Evolutionary conservation across 2,888 invertebrate species (phyloP).

Genomic region (Dicyrtoma fusca): DNA sequence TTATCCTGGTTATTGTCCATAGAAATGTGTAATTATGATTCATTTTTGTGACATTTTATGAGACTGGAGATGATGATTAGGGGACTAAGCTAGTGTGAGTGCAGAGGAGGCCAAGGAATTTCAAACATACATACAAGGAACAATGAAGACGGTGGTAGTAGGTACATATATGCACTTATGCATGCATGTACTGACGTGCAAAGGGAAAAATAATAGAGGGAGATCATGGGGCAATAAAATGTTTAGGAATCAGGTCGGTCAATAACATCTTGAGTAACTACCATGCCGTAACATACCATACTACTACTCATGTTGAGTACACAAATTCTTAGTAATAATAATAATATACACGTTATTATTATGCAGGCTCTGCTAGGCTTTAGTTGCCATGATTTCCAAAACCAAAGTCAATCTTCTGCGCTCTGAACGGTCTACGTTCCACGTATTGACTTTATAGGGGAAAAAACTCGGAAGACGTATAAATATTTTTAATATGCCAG

Average conservation of each 20-base stretch:
- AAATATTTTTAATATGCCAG: no score
- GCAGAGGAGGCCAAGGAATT: no score
- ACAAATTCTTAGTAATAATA: not conserved
- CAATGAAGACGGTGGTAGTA: not conserved
- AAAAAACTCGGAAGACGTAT: constrained; percentile 1
- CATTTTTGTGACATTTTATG: constrained; percentile 31
- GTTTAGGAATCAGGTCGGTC: constrained; percentile 37
- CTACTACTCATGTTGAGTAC: no score
- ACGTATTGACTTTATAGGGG: not conserved
- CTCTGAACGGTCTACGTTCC: no score
- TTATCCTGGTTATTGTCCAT: not conserved
- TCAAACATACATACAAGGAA: no score
- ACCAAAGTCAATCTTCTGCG: not conserved
- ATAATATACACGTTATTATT: no score
- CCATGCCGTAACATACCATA: not conserved
- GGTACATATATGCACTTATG: constrained; percentile 1
- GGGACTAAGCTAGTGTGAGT: not conserved
- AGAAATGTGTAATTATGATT: constrained; percentile 1
- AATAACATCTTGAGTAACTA: constrained; percentile 26
- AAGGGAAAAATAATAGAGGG: constrained; percentile 7
- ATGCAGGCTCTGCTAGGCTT: no score
- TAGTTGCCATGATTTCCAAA: not conserved
- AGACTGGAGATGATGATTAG: constrained; percentile 10
- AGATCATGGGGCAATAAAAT: constrained; percentile 26
- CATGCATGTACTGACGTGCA: not conserved